A percentile compares a stretch with the other conserved stretches of the same genome.
phyloP scores from a whole-genome alignment of 1,140 invertebrate genomes.

The Holotrichia oblita region DNA sequence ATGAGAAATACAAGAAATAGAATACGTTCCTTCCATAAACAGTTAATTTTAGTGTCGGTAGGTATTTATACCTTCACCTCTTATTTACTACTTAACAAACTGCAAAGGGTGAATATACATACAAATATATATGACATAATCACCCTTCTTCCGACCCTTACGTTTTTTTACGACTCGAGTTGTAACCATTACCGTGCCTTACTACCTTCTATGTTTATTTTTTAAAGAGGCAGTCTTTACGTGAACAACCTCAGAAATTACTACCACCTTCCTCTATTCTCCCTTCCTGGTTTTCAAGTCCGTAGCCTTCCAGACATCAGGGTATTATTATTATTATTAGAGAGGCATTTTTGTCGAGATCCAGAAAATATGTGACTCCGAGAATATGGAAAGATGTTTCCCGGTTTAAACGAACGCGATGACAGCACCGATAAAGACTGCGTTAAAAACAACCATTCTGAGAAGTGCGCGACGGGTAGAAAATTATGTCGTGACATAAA shows the following conservation, averaged over 20 bases:
- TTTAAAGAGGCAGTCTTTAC: slow-evolving; percentile 11
- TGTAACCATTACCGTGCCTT: slow-evolving; percentile 11
- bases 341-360: no score
- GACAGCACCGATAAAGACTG: slow-evolving; percentile 10
- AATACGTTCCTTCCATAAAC: no score
- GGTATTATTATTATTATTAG: no score
- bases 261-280: background rate
- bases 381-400: slow-evolving; percentile 9
- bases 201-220: slow-evolving; percentile 6
- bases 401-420: background rate
- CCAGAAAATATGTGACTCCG: no score
- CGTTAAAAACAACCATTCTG: background rate
- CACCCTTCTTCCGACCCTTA: slow-evolving; percentile 1
- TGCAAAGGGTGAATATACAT: background rate
- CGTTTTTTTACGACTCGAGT: slow-evolving; percentile 11
- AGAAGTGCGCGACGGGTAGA: background rate
- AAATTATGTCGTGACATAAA: slow-evolving; percentile 20
- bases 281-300: no score
- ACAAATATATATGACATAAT: background rate
- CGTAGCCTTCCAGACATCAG: no score
- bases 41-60: no score
- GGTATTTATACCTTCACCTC: no score
- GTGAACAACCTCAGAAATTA: slow-evolving; percentile 12
- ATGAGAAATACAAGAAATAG: no score
- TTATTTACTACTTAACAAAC: background rate